Base-by-base conservation (phyloP, 2,113 vertebrate genomes). In the Abramis brama region DNA sequence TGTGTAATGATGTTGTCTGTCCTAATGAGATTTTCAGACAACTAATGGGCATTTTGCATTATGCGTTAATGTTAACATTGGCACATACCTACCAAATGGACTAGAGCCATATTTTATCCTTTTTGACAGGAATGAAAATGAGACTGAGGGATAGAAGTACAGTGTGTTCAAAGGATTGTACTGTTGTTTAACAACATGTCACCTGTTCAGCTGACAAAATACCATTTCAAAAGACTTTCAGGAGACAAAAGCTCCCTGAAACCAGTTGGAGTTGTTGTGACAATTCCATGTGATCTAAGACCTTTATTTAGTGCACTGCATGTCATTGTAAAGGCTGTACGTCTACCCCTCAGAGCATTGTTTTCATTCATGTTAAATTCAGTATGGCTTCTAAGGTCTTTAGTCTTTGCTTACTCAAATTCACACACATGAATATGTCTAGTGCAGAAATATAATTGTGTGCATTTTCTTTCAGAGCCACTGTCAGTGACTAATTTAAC, bases 401-500 rank as follows among this genome's bases (percentile, higher is more conserved):
- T 70, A 70, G 33, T 57, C 75, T 78, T 33, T 78, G 27, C 27
- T 19, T 36, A 57, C 27, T 10, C 0, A 17, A 62, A 43, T 62
- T n/a, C 21, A 43, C 36, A 17, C 23, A 9, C 57, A 25, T 57
- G 7, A 59, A n/a, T 60, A n/a, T 43, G 21, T 79, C 6, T 10
- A 25, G 12, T 52, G 43, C 25, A 50, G 17, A 82, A 82, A 82
- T 52, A 15, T 33, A 11, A 68, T 21, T 6, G 2, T 82, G 17
- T 68, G 13, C 25, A 45, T 80, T 79, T 7, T 84, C 19, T 84
- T 71, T 60, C 55, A 87, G 86, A 80, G 70, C 82, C 86, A 52
- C 45, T 47, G 36, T 27, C 36, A 70, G 86, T 87, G 33, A 15
- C 25, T 64, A 84, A 80, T 73, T 79, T 87, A 71, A 74, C 2